Conservation (phyloP, 2,113 vertebrate species). For the Thinocorus orbignyianus region DNA sequence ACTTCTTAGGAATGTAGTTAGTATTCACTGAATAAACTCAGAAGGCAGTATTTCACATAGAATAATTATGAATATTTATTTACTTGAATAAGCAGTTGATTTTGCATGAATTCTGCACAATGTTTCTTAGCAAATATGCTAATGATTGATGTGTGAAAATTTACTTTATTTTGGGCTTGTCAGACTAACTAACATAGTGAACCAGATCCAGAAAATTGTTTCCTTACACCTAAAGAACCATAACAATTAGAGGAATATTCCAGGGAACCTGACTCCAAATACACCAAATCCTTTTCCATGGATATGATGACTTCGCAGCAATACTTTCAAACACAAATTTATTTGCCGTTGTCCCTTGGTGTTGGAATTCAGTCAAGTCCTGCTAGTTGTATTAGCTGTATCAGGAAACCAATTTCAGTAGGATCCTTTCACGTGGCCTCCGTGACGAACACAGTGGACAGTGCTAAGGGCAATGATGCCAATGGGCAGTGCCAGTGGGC, state of each 20-base stretch:
- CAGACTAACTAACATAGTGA: slow-evolving; percentile 62
- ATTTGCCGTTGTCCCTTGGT: background rate
- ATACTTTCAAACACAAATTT: slow-evolving; percentile 14
- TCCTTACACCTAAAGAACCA: background rate
- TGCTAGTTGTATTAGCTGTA: background rate
- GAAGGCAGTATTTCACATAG: slow-evolving; percentile 46
- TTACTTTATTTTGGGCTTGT: slow-evolving; percentile 54
- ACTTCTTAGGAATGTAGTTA: slow-evolving; percentile 36
- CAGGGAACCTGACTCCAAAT: slow-evolving; percentile 4
- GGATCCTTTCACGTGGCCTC: background rate
- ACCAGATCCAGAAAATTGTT: slow-evolving; percentile 54
- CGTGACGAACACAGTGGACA: background rate
- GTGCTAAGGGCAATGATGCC: background rate
- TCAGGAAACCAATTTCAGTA: background rate
- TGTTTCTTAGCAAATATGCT: slow-evolving; percentile 57
- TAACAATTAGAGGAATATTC: slow-evolving; percentile 35
- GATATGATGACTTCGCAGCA: background rate
- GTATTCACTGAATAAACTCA: slow-evolving; percentile 45
- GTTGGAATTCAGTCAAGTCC: background rate
- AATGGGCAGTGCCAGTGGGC: background rate
- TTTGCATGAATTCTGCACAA: slow-evolving; percentile 37
- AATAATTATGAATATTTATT: slow-evolving; percentile 61
- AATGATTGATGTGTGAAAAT: slow-evolving; percentile 54
- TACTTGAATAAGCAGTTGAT: slow-evolving; percentile 61
- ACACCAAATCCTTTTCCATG: background rate